phyloP scores from a whole-genome alignment of 2,113 vertebrate species.

The Crocuta crocuta region DNA sequence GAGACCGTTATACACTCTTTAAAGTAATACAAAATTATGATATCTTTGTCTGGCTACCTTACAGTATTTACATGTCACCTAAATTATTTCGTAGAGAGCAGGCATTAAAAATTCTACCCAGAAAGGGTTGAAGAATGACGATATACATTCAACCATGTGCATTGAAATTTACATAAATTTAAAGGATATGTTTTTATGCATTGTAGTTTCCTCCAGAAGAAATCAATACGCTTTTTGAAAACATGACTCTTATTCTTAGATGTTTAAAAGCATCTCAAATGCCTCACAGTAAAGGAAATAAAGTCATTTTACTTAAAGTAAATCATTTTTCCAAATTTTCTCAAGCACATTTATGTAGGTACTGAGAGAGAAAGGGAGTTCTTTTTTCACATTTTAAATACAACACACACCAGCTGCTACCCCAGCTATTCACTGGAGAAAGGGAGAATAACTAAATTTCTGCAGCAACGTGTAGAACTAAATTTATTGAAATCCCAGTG shows the following conservation, averaged over 20 bases:
- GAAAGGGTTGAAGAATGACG: slow-evolving; percentile 24
- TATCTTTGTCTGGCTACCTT: neutral
- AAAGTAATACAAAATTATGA: slow-evolving; percentile 49
- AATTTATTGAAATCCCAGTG: slow-evolving; percentile 81
- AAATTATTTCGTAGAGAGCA: slow-evolving; percentile 48
- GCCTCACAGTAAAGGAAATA: slow-evolving; percentile 60
- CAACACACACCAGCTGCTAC: slow-evolving; percentile 73
- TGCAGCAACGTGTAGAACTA: slow-evolving; percentile 67
- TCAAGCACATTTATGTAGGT: slow-evolving; percentile 64
- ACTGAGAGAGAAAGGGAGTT: slow-evolving; percentile 36
- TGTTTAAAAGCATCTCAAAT: slow-evolving; percentile 64
- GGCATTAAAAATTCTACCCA: slow-evolving; percentile 40
- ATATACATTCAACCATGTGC: neutral
- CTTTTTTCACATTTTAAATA: slow-evolving; percentile 74
- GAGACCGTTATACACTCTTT: neutral
- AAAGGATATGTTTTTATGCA: slow-evolving; percentile 52
- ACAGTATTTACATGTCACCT: neutral
- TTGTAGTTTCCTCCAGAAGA: slow-evolving; percentile 48
- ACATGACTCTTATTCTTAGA: slow-evolving; percentile 33
- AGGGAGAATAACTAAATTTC: slow-evolving; percentile 76
- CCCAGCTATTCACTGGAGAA: slow-evolving; percentile 72
- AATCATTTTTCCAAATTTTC: slow-evolving; percentile 71
- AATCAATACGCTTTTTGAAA: slow-evolving; percentile 59
- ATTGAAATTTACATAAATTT: slow-evolving; percentile 61
- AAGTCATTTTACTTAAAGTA: slow-evolving; percentile 71